Base-by-base conservation (phyloP, 2,888 invertebrate genomes). In the Camponotus fellah region DNA sequence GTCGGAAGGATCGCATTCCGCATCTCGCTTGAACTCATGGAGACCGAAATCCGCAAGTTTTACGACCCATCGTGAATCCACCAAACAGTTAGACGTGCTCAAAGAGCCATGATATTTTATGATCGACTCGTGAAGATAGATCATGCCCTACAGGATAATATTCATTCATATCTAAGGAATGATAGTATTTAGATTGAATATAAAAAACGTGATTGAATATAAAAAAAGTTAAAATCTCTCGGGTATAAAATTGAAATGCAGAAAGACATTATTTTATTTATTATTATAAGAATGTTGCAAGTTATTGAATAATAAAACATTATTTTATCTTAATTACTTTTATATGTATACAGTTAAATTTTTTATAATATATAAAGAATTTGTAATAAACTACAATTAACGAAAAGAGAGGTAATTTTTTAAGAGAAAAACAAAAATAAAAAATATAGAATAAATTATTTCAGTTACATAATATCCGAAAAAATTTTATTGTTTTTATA, bases 61-160 rank as follows among this genome's bases (percentile, higher is more conserved):
- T 71, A 99, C 97, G 84, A 99, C 98, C 99, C 99, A 99, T 46
- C 99, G 96, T 40, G 98, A 98, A 95, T 99, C 99, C 83, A 99
- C 98, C 83, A 99, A 96, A 95, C 99, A 99, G 95, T 99, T 99
- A 62, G 98, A 98, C 0, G 98, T 97, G 92, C 98, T 97, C 82
- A 99, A 95, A 76, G 98, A 97, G 0, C 99, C 99, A 95, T 99
- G 99, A 93, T 97, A 98, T 89, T 97, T 96, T 62, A 98, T 96
- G 58, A 98, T 97, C 2, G 98, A 98, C 91, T 98, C 98, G 95
- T 98, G 98, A 86, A 98, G 96, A 95, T 97, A 98, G 91, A 98
- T 97, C 97, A 98, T 97, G 32, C 98, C 98, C 98, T 98, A 94
- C 43, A 94, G 85, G n/a, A 88, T 60, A 66, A 1, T n/a, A 26